Evolutionary conservation across 2,797 vertebrate genomes (phyloP).

Genomic region (Silurus lanzhouensis): DNA sequence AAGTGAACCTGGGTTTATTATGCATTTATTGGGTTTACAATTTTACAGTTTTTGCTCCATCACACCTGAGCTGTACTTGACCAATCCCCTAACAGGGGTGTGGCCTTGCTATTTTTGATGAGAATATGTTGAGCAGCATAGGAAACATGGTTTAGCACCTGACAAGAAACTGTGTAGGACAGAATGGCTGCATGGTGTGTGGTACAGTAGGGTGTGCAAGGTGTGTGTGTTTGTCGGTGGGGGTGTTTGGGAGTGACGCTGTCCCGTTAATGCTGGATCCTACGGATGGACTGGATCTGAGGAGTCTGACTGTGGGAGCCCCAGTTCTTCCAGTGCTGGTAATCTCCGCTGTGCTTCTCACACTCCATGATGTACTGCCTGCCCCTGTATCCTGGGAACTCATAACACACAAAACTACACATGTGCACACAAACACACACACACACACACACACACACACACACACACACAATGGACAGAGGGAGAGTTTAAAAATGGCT

Average conservation of each 20-base stretch:
- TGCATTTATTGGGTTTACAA: slow-evolving; percentile 44
- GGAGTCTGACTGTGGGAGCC: slow-evolving; percentile 82
- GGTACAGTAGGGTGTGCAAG: slow-evolving; percentile 34
- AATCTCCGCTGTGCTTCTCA: slow-evolving; percentile 81
- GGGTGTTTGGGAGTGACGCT: slow-evolving; percentile 49
- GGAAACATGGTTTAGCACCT: slow-evolving; percentile 42
- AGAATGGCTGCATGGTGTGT: slow-evolving; percentile 31
- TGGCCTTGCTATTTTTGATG: slow-evolving; percentile 18
- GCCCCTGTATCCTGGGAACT: slow-evolving; percentile 81
- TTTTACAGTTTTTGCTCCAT: slow-evolving; percentile 27
- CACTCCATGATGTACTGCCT: slow-evolving; percentile 86
- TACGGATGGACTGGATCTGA: slow-evolving; percentile 83
- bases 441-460: not conserved
- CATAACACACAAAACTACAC: slow-evolving; percentile 81
- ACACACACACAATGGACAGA: not conserved
- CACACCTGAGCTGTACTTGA: slow-evolving; percentile 47
- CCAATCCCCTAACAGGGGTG: slow-evolving; percentile 25
- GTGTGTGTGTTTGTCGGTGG: slow-evolving; percentile 28
- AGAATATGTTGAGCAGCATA: slow-evolving; percentile 32
- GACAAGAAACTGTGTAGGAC: slow-evolving; percentile 38
- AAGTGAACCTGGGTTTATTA: slow-evolving; percentile 55
- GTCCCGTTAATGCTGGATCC: slow-evolving; percentile 78
- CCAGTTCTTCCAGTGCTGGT: slow-evolving; percentile 82
- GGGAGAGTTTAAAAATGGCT: not conserved
- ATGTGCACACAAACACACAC: slow-evolving; percentile 5